Evolutionary conservation across 2,113 vertebrate species (phyloP).

Genomic region (Xiphophorus couchianus): DNA sequence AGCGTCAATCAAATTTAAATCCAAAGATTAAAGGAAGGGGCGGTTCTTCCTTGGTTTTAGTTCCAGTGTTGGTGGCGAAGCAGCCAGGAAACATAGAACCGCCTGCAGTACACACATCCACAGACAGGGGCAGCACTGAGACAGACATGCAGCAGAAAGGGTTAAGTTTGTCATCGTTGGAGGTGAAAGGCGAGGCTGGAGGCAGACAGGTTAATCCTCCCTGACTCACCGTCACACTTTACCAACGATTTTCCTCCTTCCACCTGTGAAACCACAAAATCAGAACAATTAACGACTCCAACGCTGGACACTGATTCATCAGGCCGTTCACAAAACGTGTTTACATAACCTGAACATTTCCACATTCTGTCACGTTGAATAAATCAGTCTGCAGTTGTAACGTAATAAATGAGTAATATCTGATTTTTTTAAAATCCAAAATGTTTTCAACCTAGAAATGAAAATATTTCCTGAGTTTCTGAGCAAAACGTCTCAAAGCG

Average conservation of each 20-base stretch:
- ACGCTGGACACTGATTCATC: not conserved
- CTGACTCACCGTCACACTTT: conserved; percentile 58
- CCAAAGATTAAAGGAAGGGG: conserved; percentile 63
- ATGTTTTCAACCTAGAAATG: too few species aligned
- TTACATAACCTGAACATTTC: not conserved
- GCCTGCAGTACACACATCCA: not conserved
- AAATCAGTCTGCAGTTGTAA: too few species aligned
- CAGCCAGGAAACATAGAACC: conserved; percentile 50
- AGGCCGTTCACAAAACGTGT: not conserved
- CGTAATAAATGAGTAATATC: too few species aligned
- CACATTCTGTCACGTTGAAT: too few species aligned
- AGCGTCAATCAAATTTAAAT: conserved; percentile 67
- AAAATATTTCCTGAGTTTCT: too few species aligned
- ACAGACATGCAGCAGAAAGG: not conserved
- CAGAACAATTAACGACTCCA: not conserved
- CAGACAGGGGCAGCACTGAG: not conserved
- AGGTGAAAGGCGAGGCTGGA: conserved; percentile 58
- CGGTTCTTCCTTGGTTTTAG: conserved; percentile 64
- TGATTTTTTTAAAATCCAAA: too few species aligned
- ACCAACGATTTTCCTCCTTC: not conserved
- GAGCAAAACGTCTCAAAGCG: too few species aligned
- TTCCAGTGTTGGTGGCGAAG: conserved; percentile 44
- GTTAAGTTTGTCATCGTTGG: conserved; percentile 35
- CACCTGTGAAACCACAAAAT: not conserved
- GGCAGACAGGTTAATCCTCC: conserved; percentile 75